A percentile compares a stretch with the other conserved stretches of the same genome.
phyloP scores from a whole-genome alignment of 2,113 vertebrate species.

The Bubalus kerabau region DNA sequence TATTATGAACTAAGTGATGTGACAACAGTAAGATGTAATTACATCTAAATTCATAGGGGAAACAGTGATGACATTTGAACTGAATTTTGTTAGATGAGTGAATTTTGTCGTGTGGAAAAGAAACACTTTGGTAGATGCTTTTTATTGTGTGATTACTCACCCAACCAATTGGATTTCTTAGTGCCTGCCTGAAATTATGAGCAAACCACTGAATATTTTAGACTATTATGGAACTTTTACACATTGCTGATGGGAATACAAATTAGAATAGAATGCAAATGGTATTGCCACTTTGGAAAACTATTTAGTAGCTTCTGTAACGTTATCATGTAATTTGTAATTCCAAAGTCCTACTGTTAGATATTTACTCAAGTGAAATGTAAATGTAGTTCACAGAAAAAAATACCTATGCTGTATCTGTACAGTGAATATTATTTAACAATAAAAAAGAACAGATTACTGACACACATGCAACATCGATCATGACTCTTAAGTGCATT shows the following conservation, averaged over 20 bases:
- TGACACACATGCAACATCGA: neutral
- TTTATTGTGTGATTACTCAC: neutral
- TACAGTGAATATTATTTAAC: neutral
- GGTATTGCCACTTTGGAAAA: neutral
- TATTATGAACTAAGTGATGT: neutral
- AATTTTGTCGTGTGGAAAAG: neutral
- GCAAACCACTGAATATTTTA: neutral
- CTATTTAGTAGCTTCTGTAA: neutral
- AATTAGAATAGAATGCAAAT: neutral
- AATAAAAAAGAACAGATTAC: neutral
- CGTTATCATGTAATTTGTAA: neutral
- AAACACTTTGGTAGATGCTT: neutral
- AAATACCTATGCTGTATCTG: neutral
- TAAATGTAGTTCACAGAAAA: neutral
- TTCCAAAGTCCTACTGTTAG: neutral
- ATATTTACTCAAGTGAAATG: neutral
- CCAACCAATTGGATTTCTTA: neutral
- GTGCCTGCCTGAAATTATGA: neutral
- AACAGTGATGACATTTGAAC: neutral
- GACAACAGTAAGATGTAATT: neutral
- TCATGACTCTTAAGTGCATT: neutral
- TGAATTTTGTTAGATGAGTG: neutral
- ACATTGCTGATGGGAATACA: neutral
- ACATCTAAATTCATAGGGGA: neutral
- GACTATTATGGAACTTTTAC: neutral